phyloP scores from a whole-genome alignment of 2,888 invertebrate species.

The Cephonodes hylas region DNA sequence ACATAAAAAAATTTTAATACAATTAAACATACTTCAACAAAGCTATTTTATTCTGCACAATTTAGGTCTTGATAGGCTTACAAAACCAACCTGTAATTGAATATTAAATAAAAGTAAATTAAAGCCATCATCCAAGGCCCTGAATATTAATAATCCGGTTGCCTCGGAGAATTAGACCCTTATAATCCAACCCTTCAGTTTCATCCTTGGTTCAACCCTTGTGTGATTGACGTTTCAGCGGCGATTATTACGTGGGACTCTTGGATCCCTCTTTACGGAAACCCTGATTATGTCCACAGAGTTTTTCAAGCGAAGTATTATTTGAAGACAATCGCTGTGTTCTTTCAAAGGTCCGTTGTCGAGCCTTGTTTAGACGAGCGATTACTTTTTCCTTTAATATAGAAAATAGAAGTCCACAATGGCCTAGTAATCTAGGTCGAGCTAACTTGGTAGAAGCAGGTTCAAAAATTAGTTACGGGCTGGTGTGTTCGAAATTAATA shows the following conservation, averaged over 20 bases:
- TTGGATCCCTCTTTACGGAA: slow-evolving; percentile 40
- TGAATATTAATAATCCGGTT: slow-evolving; percentile 71
- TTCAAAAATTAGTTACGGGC: too few species aligned
- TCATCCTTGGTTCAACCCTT: slow-evolving; percentile 60
- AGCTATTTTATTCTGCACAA: slow-evolving; percentile 27
- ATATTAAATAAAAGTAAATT: slow-evolving; percentile 66
- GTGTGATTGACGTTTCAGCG: slow-evolving; percentile 70
- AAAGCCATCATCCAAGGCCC: slow-evolving; percentile 56
- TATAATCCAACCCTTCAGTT: slow-evolving; percentile 77
- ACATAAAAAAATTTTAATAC: background rate
- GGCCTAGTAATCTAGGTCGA: too few species aligned
- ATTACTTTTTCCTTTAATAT: background rate
- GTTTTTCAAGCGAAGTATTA: slow-evolving; percentile 26
- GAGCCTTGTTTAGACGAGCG: background rate
- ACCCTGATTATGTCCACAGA: slow-evolving; percentile 51
- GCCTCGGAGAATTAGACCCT: slow-evolving; percentile 67
- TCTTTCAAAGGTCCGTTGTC: slow-evolving; percentile 9
- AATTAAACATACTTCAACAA: background rate
- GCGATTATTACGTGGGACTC: slow-evolving; percentile 56
- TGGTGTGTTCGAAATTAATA: too few species aligned
- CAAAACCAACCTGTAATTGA: slow-evolving; percentile 52
- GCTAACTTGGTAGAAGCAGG: too few species aligned
- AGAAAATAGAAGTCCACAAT: too few species aligned
- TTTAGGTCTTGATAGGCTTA: slow-evolving; percentile 32
- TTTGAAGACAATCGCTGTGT: slow-evolving; percentile 25